Base-by-base conservation (phyloP, 2,113 vertebrate species). In the Podarcis cretensis region DNA sequence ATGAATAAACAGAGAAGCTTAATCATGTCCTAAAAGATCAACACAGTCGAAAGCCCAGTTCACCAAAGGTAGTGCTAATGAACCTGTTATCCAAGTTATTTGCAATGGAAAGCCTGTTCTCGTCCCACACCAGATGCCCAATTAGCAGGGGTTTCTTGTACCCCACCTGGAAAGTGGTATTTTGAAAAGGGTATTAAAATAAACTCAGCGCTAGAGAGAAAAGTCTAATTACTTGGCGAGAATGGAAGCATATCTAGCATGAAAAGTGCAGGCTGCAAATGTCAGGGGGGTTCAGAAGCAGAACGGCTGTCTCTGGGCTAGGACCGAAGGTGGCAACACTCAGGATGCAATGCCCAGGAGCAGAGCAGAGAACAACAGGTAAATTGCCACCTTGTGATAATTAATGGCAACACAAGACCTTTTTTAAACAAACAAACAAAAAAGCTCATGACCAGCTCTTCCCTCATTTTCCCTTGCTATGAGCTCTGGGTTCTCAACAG, bases 101-200 rank as follows among this genome's bases (percentile, higher is more conserved):
- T 3, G 91, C 93, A 54, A 88, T 48, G 75, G 37, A 76, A 83
- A 32, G 73, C 84, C 43, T 59, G 0, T 35, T 30, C 25, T 30
- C 40, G 74, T 83, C 59, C 73, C 63, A 2, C 0, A 76, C 0
- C 0, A 18, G 3, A 35, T 84, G 32, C 79, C 91, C 94, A 87
- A 95, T 96, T 95, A 93, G 89, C 27, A 40, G 84, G 57, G 82
- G 88, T 9, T 83, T 92, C 65, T 71, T 91, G 81, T 1, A 73
- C 80, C 85, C 54, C 81, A 66, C 89, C 88, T 86, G 75, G 57
- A 6, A 30, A 12, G 85, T 83, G 73, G 8, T 57, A n/a, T 78
- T 83, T 63, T 94, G 92, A 90, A 93, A 89, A 89, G 27, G 81
- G 43, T n/a, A 40, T 63, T 90, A 86, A 65, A 76, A 77, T 75